Percentiles rank a stretch among this genome's conserved stretches.
These are phyloP conservation scores for Manacus vitellinus DNA, from an alignment of 2,113 vertebrate species.

Conservation along the genomic window DNA sequence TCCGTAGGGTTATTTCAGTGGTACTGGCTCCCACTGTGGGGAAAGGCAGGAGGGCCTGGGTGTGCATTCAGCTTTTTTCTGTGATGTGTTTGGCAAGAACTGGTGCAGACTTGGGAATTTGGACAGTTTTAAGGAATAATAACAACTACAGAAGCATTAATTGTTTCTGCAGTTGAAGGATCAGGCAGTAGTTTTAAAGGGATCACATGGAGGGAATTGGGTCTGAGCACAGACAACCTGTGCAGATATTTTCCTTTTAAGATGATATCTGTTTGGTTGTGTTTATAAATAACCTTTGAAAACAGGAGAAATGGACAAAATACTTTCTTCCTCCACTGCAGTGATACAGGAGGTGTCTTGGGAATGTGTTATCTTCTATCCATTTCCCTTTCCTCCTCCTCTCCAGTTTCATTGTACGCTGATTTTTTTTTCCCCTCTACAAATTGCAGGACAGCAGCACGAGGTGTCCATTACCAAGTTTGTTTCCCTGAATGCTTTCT, in stretches of 20 bases:
- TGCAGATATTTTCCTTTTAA: neutral
- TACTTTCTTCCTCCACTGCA: neutral
- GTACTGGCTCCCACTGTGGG: neutral
- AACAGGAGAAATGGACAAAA: neutral
- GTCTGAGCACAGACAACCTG: neutral
- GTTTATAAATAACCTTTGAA: neutral
- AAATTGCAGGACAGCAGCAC: neutral
- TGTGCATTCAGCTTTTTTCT: constrained; percentile 42
- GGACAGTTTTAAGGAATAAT: neutral
- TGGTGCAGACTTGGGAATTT: neutral
- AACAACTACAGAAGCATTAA: neutral
- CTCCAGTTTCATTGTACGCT: neutral
- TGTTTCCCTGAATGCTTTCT: constrained; percentile 29
- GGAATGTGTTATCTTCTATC: neutral
- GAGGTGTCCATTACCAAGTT: constrained; percentile 2
- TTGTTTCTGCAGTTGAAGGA: constrained; percentile 15
- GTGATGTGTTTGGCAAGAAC: constrained; percentile 13
- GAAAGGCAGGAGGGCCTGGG: constrained; percentile 14
- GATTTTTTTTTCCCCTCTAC: neutral
- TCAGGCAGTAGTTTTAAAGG: rapidly evolving
- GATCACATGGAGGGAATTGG: neutral
- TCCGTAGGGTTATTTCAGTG: neutral
- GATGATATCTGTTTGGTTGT: neutral
- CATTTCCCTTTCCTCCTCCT: neutral
- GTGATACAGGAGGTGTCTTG: neutral